Base-by-base conservation (phyloP, 2,888 invertebrate species). In the Scaptomyza tumidula region DNA sequence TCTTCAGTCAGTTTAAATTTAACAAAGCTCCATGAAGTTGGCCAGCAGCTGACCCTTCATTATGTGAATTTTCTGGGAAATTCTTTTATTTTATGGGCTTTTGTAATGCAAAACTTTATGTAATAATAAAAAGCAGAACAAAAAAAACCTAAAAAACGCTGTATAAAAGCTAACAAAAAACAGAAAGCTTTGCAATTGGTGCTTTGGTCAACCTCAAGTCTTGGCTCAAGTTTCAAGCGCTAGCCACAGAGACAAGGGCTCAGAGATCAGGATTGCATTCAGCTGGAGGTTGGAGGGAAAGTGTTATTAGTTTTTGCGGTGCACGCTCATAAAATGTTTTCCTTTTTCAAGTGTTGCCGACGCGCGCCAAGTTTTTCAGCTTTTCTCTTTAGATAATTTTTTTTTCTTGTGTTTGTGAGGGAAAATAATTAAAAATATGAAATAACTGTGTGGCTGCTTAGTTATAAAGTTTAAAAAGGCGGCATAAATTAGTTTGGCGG, bases 301-400 rank as follows among this genome's bases (percentile, higher is more conserved):
- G 86, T 86, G 84, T 86, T 83, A 83, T 83, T 83, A 83, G 84
- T 83, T 83, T 83, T 74, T 83, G 83, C 69, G 83, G 86, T 86
- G 76, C 69, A 66, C 52, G 80, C 80, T 86, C 80, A 80, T 83
- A 83, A 86, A 83, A 83, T 83, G 71, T 80, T 83, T 72, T 62
- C 14, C 43, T 68, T 61, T 82, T 77, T 82, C 69, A 69, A 82
- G 82, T 68, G 74, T 58, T 49, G 41, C 62, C 74, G 43, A 53
- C 57, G 75, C 61, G 58, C 77, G 39, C 55, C 63, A 78, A 77
- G 62, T 83, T 80, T 57, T 63, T 43, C 52, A 11, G 19, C 55
- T 58, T 46, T 10, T 70, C 43, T 59, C 45, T 46, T 44, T 49
- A 61, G 53, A 59, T 59, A 44, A 24, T 24, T 61, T 44, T 39